A percentile compares a stretch with the other conserved stretches of the same genome.
These are phyloP conservation scores for Agrenia bidenticulata DNA, from an alignment of 2,888 invertebrate genomes.

Conservation along the genomic window DNA sequence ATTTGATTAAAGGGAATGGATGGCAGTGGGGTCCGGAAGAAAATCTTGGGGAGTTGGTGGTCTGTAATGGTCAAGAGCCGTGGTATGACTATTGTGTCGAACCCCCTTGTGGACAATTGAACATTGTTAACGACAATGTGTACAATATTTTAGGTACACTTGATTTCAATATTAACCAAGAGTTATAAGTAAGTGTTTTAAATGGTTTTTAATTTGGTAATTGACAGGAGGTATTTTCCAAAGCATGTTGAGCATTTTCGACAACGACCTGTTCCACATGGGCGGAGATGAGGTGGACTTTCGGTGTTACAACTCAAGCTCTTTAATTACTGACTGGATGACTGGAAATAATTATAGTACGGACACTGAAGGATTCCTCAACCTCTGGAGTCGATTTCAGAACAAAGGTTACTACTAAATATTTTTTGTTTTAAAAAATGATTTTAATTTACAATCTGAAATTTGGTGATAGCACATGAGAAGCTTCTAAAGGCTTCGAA, in stretches of 20 bases:
- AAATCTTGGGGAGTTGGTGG: conserved; percentile 72
- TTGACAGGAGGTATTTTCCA: conserved; percentile 66
- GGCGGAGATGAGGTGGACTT: conserved; percentile 80
- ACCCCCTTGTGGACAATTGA: conserved; percentile 81
- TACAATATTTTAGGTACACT: conserved; percentile 61
- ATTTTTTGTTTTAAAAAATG: too few relatives aligned
- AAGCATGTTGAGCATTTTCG: conserved; percentile 72
- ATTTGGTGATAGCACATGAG: conserved; percentile 6
- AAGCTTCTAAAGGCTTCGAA: conserved; percentile 21
- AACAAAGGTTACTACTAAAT: conserved; percentile 21
- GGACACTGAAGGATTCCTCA: conserved; percentile 57
- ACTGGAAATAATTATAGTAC: conserved; percentile 55
- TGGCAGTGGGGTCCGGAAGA: conserved; percentile 69
- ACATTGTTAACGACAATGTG: conserved; percentile 71
- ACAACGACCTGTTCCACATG: conserved; percentile 80
- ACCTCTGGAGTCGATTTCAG: conserved; percentile 53
- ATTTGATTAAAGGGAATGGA: conserved; percentile 20
- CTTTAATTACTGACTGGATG: conserved; percentile 61
- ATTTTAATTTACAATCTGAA: too few relatives aligned
- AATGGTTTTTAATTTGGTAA: conserved; percentile 61
- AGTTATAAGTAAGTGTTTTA: conserved; percentile 61
- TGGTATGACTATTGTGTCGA: conserved; percentile 75
- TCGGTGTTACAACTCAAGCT: conserved; percentile 75
- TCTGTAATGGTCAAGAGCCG: conserved; percentile 74
- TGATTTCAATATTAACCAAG: too few relatives aligned